Base-by-base conservation (phyloP, 2,113 vertebrate species). In the Grus americana region DNA sequence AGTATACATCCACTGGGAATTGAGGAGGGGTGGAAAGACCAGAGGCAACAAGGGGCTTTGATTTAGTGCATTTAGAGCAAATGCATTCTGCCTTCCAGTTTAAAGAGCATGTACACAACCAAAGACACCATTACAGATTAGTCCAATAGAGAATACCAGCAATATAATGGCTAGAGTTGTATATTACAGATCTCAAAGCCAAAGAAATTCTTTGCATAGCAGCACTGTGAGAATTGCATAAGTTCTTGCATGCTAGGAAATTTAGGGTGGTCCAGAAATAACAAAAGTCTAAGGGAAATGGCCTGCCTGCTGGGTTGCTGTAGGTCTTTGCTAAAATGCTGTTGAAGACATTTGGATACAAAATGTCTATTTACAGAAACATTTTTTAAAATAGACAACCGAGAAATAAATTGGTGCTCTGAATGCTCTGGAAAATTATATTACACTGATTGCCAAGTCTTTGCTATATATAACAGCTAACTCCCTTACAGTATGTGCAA, bases 161-260 rank as follows among this genome's bases (percentile, higher is more conserved):
- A 61, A 34, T n/a, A 29, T 44, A 67, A 80, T 30, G 49, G 49
- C 61, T 63, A 34, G 49, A 84, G 36, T 27, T 89, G 49, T 61
- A 38, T 40, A 47, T 67, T 44, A 71, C 59, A 79, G 34, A 47
- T 78, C 40, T 78, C 49, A 90, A 87, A 92, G 61, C 44, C 73
- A 62, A 89, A 89, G 3, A 52, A 91, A 75, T 93, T 92, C n/a
- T 79, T 93, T 79, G 86, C 86, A 86, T 75, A 91, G 88, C 82
- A 96, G 80, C 83, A 86, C 12, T 54, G 52, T 63, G 34, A 95
- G 66, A 96, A 93, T 42, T 81, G 65, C 10, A 0, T 44, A 86
- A 88, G 47, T 79, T 72, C 65, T 94, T 46, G 44, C 62, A 71
- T 86, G 91, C 80, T 71, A 72, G 62, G 52, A 89, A 67, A 86